Evolutionary conservation across 2,113 vertebrate species (phyloP).

Genomic region (Hepsetus odoe): DNA sequence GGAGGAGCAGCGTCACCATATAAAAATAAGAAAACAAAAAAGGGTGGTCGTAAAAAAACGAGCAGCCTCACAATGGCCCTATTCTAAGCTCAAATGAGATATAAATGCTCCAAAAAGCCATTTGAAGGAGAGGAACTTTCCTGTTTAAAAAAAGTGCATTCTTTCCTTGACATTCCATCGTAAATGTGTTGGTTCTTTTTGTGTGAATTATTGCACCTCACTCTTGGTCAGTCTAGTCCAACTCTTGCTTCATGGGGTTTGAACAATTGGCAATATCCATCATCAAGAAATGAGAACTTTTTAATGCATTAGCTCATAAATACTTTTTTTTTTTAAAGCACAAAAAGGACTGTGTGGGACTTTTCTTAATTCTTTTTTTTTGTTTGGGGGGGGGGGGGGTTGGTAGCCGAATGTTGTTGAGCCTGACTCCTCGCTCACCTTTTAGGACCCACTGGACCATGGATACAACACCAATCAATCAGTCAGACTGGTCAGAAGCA

Average conservation of each 20-base stretch:
- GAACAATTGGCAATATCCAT: slow-evolving; percentile 56
- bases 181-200: slow-evolving; percentile 56
- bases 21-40: slow-evolving; percentile 54
- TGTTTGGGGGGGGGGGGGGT: no score
- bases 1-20: slow-evolving; percentile 43
- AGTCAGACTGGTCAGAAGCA: slow-evolving; percentile 38
- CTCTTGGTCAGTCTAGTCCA: slow-evolving; percentile 42
- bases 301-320: slow-evolving; percentile 31
- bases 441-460: slow-evolving; percentile 39
- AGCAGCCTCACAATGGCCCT: slow-evolving; percentile 41
- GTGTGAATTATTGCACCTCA: slow-evolving; percentile 36
- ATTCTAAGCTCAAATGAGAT: slow-evolving; percentile 51
- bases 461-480: slow-evolving; percentile 49
- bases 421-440: slow-evolving; percentile 30
- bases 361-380: slow-evolving; percentile 12
- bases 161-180: slow-evolving; percentile 38
- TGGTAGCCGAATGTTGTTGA: slow-evolving; percentile 1
- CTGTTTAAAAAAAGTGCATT: slow-evolving; percentile 48
- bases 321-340: slow-evolving; percentile 31
- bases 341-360: slow-evolving; percentile 3
- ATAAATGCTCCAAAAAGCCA: slow-evolving; percentile 49
- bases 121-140: slow-evolving; percentile 47
- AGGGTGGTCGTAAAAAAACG: slow-evolving; percentile 34
- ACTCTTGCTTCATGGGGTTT: slow-evolving; percentile 28
- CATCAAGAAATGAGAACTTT: slow-evolving; percentile 27